Evolutionary conservation across 2,797 vertebrate species (phyloP), one percentile per base, ranked within the genome.

Genomic region (Fundulus diaphanus): DNA sequence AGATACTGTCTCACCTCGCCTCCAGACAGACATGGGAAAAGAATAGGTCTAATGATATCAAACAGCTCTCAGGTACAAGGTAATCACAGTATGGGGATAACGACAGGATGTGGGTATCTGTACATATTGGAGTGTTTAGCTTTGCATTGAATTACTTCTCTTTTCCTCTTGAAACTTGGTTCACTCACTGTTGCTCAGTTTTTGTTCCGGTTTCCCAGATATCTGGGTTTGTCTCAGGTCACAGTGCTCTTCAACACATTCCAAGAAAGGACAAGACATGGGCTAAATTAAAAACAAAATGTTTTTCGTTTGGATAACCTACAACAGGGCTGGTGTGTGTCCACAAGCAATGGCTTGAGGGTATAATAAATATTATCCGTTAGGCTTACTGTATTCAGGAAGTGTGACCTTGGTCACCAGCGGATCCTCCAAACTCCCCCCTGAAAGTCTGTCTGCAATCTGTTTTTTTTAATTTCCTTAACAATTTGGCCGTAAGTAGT

Each of bases 31-130:
- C 82, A 85, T 82, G 76, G 79, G 86, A 89, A 82, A 80, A 63
- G 72, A 89, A 80, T 61, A 69, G 63, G 51, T 70, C 33, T 81
- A 82, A 81, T 88, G 70, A 82, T 77, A 85, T 85, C 76, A 85
- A 88, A 84, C 52, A 54, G 79, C 84, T 87, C 79, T 68, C 31
- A 68, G 69, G 76, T 77, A 84, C 68, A 72, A 81, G 65, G 71
- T 85, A 87, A 86, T 87, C 86, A 79, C 71, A 78, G 49, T 51
- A 6, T 78, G 68, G 7, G 79, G 87, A 87, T 87, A 85, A 85
- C 87, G 82, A 77, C 66, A 72, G 54, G 44, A 1, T 81, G 72
- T 81, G 82, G 87, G 89, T 88, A 78, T 61, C 81, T 77, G 72
- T 76, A 78, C 77, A 72, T 83, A 71, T 65, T 77, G 77, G 37